These are phyloP conservation scores for Guaruba guarouba DNA, from an alignment of 2,113 vertebrate genomes.

Conservation along the genomic window DNA sequence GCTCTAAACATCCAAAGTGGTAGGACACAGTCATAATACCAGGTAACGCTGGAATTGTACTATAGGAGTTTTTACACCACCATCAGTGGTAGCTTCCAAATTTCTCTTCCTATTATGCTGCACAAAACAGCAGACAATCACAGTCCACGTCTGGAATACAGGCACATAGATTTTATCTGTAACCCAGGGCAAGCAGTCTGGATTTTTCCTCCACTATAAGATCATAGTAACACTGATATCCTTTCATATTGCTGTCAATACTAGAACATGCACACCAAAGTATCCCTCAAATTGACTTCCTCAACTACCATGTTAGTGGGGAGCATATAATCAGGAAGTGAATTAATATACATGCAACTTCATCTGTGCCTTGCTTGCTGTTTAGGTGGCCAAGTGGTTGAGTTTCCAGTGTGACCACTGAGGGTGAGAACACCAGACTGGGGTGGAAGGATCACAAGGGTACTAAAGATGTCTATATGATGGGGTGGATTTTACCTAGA, in stretches of 20 bases:
- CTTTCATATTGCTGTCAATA: not conserved
- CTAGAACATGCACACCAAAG: not conserved
- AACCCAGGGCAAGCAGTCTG: not conserved
- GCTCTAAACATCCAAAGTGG: not conserved
- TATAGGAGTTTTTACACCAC: not conserved
- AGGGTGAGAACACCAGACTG: not conserved
- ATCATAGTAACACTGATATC: not conserved
- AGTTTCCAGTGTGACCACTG: not conserved
- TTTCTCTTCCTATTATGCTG: not conserved
- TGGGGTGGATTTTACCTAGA: not conserved
- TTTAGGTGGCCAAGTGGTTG: not conserved
- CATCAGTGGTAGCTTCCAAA: not conserved
- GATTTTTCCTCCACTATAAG: not conserved
- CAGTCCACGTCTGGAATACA: not conserved
- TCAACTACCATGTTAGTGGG: not conserved
- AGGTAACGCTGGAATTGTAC: not conserved
- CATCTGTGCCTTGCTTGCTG: not conserved
- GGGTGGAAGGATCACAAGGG: not conserved
- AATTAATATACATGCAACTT: not conserved
- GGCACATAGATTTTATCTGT: not conserved
- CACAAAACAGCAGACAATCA: not conserved
- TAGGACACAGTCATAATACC: not conserved
- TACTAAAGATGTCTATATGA: not conserved
- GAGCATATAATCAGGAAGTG: not conserved
- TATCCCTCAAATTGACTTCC: not conserved